Percentiles rank a stretch among this genome's conserved stretches.
phyloP scores from a whole-genome alignment of 2,797 vertebrate genomes.

The Aldrovandia affinis region DNA sequence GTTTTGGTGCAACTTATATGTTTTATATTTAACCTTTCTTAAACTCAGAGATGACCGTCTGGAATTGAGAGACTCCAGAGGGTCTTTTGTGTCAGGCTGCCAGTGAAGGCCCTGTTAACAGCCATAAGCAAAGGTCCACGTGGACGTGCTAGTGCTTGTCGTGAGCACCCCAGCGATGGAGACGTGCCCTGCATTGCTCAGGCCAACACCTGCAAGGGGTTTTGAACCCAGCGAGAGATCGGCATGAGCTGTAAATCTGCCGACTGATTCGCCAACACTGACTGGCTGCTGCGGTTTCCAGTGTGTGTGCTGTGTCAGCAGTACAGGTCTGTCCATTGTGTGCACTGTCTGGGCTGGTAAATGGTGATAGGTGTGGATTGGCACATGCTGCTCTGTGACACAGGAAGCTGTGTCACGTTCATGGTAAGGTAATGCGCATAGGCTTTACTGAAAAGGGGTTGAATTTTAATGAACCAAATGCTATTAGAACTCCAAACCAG shows the following conservation, averaged over 20 bases:
- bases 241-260: not conserved
- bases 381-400: not conserved
- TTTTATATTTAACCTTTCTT: not conserved
- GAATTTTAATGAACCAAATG: no score
- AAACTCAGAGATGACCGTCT: not conserved
- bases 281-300: not conserved
- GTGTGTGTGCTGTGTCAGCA: conserved; percentile 4
- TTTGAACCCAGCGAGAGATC: not conserved
- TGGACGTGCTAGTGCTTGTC: not conserved
- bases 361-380: not conserved
- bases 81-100: conserved; percentile 34
- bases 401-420: not conserved
- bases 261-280: not conserved
- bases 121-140: not conserved
- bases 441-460: not conserved
- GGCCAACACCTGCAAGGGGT: not conserved
- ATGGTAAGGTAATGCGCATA: not conserved
- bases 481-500: no score
- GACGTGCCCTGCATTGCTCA: not conserved
- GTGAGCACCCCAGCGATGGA: not conserved
- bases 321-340: not conserved
- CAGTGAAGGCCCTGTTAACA: conserved; percentile 18
- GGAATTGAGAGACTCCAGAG: not conserved
- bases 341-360: not conserved
- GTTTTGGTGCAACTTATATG: not conserved